Conservation (phyloP, 2,888 invertebrate species). For the Trissoscelio sp. region DNA sequence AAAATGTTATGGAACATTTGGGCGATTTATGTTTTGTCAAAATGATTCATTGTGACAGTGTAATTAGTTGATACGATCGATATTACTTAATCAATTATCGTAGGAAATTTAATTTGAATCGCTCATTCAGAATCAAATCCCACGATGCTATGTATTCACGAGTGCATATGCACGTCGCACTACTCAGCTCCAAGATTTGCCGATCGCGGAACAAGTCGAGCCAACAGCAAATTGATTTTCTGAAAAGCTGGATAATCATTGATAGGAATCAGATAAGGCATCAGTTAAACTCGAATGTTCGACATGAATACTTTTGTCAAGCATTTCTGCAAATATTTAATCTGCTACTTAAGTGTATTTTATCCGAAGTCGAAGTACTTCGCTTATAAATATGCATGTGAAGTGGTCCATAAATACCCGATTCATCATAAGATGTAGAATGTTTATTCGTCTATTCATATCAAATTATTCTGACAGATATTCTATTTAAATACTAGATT, state of each 20-base stretch:
- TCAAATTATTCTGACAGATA: constrained; percentile 19
- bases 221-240: constrained; percentile 52
- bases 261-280: constrained; percentile 35
- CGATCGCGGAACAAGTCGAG: constrained; percentile 21
- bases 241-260: constrained; percentile 37
- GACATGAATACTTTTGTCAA: constrained; percentile 35
- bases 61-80: constrained; percentile 32
- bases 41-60: no score
- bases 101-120: constrained; percentile 35
- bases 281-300: constrained; percentile 15
- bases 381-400: constrained; percentile 38
- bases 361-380: constrained; percentile 14
- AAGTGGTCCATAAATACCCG: constrained; percentile 30
- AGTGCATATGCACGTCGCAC: constrained; percentile 45
- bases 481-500: background rate
- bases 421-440: constrained; percentile 35
- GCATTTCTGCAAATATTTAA: constrained; percentile 42
- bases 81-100: constrained; percentile 40
- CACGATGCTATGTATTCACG: constrained; percentile 30
- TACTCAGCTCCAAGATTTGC: constrained; percentile 42
- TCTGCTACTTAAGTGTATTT: constrained; percentile 26
- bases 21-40: no score
- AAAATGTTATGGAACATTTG: no score
- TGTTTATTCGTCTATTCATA: constrained; percentile 35
- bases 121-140: constrained; percentile 32